A percentile compares a stretch with the other conserved stretches of the same genome.
Conservation (phyloP, 2,888 invertebrate species). For the Philhelius pedissequus region DNA sequence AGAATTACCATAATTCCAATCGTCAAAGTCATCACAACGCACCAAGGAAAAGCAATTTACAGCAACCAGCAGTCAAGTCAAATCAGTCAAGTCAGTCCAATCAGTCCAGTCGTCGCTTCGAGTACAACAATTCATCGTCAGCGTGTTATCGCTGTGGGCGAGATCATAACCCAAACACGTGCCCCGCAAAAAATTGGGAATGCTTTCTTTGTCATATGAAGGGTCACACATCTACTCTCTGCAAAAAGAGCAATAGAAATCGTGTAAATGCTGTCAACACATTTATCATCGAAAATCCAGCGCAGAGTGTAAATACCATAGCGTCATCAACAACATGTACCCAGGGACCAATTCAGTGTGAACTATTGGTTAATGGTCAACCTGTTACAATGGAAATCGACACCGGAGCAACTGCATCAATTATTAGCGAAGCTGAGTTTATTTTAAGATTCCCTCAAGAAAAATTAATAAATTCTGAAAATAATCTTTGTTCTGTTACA, state of each 20-base stretch:
- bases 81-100: not conserved
- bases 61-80: not conserved
- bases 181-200: not conserved
- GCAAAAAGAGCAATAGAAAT: no score
- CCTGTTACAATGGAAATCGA: no score
- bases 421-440: slow-evolving; percentile 12
- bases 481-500: no score
- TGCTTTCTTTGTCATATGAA: not conserved
- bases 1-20: not conserved
- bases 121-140: no score
- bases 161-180: not conserved
- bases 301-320: not conserved
- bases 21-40: no score
- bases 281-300: no score
- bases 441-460: not conserved
- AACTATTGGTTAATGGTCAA: no score
- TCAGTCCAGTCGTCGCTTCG: not conserved
- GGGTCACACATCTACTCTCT: no score
- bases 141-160: not conserved
- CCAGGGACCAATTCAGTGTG: not conserved
- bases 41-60: no score
- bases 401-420: not conserved
- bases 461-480: not conserved
- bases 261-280: no score
- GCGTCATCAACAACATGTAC: not conserved